phyloP scores from a whole-genome alignment of 2,888 invertebrate genomes.

The Aquatica leii region DNA sequence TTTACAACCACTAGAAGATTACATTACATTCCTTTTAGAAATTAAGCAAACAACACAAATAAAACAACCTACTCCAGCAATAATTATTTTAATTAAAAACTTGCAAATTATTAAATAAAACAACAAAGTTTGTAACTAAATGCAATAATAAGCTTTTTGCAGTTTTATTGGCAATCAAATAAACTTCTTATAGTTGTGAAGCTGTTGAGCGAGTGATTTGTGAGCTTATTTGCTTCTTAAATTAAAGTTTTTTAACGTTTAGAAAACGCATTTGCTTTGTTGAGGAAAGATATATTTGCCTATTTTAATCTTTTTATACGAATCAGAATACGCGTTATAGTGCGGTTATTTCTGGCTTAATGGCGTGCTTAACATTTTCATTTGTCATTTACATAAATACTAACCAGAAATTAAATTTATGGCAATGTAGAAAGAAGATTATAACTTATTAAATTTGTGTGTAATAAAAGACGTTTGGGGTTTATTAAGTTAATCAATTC shows the following conservation, averaged over 20 bases:
- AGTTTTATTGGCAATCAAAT: slow-evolving; percentile 38
- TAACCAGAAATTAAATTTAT: slow-evolving; percentile 39
- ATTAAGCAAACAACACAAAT: too few relatives aligned
- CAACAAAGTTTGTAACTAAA: slow-evolving; percentile 22
- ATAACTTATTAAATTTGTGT: background rate
- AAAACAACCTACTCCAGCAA: too few relatives aligned
- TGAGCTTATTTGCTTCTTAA: slow-evolving; percentile 36
- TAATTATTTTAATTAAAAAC: too few relatives aligned
- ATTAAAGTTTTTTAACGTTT: slow-evolving; percentile 29
- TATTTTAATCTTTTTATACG: slow-evolving; percentile 31
- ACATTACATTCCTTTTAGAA: background rate
- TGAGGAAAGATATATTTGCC: slow-evolving; percentile 27
- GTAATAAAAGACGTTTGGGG: too few relatives aligned
- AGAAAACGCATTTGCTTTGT: slow-evolving; percentile 21
- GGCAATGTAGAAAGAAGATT: slow-evolving; percentile 24
- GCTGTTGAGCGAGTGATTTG: slow-evolving; percentile 36
- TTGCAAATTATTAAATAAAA: slow-evolving; percentile 7
- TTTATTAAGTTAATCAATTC: too few relatives aligned
- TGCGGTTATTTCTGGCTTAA: slow-evolving; percentile 22
- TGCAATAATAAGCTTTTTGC: slow-evolving; percentile 27
- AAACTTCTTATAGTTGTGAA: slow-evolving; percentile 26
- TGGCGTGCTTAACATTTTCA: slow-evolving; percentile 29
- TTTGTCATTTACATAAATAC: slow-evolving; percentile 38
- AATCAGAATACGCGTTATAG: slow-evolving; percentile 19
- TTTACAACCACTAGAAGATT: slow-evolving; percentile 6